Conservation (phyloP, 2,888 invertebrate species). For the Drosophila seclusa region DNA sequence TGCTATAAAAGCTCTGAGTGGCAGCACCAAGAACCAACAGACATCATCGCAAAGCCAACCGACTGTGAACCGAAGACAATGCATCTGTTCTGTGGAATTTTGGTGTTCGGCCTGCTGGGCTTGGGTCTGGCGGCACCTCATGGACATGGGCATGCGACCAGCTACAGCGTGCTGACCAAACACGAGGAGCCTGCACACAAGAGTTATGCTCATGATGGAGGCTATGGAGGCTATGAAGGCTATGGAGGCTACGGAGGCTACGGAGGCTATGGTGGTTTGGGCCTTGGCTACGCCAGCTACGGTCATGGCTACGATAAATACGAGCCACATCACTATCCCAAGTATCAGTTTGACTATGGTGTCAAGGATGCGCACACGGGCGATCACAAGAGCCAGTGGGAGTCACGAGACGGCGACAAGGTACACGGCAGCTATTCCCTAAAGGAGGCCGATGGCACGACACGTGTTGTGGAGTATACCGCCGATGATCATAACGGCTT, state of each 20-base stretch:
- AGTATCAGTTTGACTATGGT: slow-evolving; percentile 85
- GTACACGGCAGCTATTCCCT: slow-evolving; percentile 86
- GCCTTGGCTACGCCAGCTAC: slow-evolving; percentile 42
- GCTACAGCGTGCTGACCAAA: slow-evolving; percentile 78
- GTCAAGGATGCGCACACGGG: slow-evolving; percentile 86
- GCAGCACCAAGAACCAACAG: slow-evolving; percentile 58
- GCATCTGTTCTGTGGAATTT: slow-evolving; percentile 55
- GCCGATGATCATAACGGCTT: slow-evolving; percentile 86
- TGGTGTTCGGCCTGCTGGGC: slow-evolving; percentile 56
- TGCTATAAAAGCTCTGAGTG: slow-evolving; percentile 53
- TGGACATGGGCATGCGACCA: slow-evolving; percentile 66
- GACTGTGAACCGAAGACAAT: slow-evolving; percentile 34
- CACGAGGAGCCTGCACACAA: slow-evolving; percentile 74
- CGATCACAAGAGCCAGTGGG: slow-evolving; percentile 86
- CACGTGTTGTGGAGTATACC: slow-evolving; percentile 85
- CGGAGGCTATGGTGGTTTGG: slow-evolving; percentile 38
- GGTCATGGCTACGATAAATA: slow-evolving; percentile 76
- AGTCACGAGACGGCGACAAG: slow-evolving; percentile 86
- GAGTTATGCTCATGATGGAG: slow-evolving; percentile 43
- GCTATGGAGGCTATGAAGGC: slow-evolving; percentile 32
- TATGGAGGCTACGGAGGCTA: slow-evolving; percentile 31
- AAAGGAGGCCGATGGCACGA: slow-evolving; percentile 86
- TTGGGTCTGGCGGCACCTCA: slow-evolving; percentile 63
- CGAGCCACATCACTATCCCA: slow-evolving; percentile 85
- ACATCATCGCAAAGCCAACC: slow-evolving; percentile 41